phyloP scores from a whole-genome alignment of 2,113 vertebrate species.

The Corythornis vintsioides region DNA sequence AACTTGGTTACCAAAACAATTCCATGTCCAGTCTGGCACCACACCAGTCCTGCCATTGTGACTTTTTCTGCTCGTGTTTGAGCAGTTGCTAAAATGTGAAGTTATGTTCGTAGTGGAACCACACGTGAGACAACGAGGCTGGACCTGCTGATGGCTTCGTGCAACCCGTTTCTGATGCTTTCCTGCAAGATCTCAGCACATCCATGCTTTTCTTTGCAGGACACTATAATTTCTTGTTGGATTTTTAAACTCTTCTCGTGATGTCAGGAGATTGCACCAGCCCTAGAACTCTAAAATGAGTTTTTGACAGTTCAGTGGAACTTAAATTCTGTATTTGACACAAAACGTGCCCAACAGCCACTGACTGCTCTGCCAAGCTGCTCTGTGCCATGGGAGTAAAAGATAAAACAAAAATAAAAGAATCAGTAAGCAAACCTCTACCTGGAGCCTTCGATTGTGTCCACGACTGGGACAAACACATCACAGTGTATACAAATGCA shows the following conservation, averaged over 20 bases:
- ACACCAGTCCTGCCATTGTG: neutral
- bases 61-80: neutral
- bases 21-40: neutral
- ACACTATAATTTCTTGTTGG: neutral
- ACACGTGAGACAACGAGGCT: neutral
- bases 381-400: neutral
- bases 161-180: neutral
- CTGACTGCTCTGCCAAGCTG: neutral
- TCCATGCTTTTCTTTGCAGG: neutral
- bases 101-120: neutral
- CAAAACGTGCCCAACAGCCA: neutral
- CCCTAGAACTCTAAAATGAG: neutral
- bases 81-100: neutral
- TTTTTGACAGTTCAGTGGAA: neutral
- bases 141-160: neutral
- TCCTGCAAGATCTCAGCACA: neutral
- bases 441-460: neutral
- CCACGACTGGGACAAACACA: neutral
- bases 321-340: neutral
- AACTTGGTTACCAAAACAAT: neutral
- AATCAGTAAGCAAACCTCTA: neutral
- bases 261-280: neutral
- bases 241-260: neutral
- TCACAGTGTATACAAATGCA: neutral
- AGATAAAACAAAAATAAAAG: accelerated